Evolutionary conservation across 2,888 invertebrate genomes (phyloP).

Genomic region (Ophion costatus): DNA sequence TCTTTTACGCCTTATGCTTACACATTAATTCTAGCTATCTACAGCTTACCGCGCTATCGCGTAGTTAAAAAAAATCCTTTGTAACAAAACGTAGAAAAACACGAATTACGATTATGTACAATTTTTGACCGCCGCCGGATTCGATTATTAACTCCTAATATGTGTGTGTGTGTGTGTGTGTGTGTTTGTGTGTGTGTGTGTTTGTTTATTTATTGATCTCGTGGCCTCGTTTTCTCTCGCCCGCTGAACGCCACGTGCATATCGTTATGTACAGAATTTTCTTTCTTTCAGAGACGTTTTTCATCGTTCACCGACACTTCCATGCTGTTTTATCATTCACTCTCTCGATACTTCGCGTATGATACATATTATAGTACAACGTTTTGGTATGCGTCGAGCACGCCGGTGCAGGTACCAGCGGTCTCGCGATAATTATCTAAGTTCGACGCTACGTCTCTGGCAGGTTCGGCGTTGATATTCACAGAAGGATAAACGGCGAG

Average conservation of each 20-base stretch:
- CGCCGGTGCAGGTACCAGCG: conserved; percentile 12
- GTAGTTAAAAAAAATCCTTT: conserved; percentile 65
- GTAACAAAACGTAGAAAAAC: conserved; percentile 81
- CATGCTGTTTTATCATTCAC: neutral
- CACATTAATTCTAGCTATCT: conserved; percentile 66
- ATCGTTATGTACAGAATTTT: conserved; percentile 45
- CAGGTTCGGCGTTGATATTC: conserved; percentile 3
- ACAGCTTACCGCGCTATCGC: conserved; percentile 67
- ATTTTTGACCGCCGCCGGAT: conserved; percentile 66
- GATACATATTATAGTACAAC: conserved; percentile 76
- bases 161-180: no score
- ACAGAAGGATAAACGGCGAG: neutral
- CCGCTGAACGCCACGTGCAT: conserved; percentile 17
- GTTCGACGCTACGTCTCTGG: conserved; percentile 32
- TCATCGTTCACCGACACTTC: conserved; percentile 12
- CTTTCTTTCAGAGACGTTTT: neutral
- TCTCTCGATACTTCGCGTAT: conserved; percentile 64
- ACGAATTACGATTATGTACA: conserved; percentile 76
- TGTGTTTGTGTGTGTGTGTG: no score
- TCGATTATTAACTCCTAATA: conserved; percentile 20
- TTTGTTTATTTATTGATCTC: neutral
- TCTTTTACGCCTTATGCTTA: conserved; percentile 53
- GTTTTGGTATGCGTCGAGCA: conserved; percentile 66
- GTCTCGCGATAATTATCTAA: conserved; percentile 34
- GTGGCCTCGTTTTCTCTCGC: conserved; percentile 4